A percentile compares a stretch with the other conserved stretches of the same genome.
phyloP scores from a whole-genome alignment of 2,888 invertebrate genomes.

The Hipparchia sbordonii region DNA sequence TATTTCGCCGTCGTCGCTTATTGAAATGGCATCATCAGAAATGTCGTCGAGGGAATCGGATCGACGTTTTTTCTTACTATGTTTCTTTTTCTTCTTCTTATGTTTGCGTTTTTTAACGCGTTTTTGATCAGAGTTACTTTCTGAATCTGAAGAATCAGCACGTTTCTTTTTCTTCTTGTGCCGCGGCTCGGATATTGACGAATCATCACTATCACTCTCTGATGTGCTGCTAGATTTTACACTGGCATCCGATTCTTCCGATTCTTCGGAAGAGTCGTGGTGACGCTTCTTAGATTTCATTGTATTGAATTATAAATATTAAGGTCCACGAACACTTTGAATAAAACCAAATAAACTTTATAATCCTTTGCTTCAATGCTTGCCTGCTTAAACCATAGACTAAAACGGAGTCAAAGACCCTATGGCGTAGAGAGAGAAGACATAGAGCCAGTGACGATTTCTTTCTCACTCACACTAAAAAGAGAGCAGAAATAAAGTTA shows the following conservation, averaged over 20 bases:
- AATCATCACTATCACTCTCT: conserved; percentile 72
- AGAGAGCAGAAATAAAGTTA: too few relatives aligned
- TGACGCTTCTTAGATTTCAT: conserved; percentile 77
- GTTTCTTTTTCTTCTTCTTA: conserved; percentile 81
- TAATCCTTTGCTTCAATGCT: too few relatives aligned
- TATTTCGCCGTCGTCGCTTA: conserved; percentile 72
- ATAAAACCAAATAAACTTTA: too few relatives aligned
- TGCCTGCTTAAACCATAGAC: too few relatives aligned
- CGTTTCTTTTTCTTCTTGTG: conserved; percentile 76
- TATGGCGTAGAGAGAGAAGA: too few relatives aligned
- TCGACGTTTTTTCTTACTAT: conserved; percentile 72
- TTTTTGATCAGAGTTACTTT: conserved; percentile 70
- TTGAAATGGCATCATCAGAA: conserved; percentile 59
- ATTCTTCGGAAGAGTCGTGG: conserved; percentile 71
- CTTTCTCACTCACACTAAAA: too few relatives aligned
- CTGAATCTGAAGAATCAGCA: conserved; percentile 70
- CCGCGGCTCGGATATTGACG: conserved; percentile 66
- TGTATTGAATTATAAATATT: conserved; percentile 3
- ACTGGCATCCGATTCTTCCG: conserved; percentile 68
- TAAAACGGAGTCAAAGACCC: too few relatives aligned
- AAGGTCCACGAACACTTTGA: too few relatives aligned
- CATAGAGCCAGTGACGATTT: too few relatives aligned
- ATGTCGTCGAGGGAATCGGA: conserved; percentile 58
- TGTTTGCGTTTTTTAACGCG: conserved; percentile 76
- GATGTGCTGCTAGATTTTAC: conserved; percentile 69